Percentiles rank a stretch among this genome's conserved stretches.
Conservation (phyloP, 30 jellyfish, hydroid and myxozoan species). For the Turritopsis dohrnii region DNA sequence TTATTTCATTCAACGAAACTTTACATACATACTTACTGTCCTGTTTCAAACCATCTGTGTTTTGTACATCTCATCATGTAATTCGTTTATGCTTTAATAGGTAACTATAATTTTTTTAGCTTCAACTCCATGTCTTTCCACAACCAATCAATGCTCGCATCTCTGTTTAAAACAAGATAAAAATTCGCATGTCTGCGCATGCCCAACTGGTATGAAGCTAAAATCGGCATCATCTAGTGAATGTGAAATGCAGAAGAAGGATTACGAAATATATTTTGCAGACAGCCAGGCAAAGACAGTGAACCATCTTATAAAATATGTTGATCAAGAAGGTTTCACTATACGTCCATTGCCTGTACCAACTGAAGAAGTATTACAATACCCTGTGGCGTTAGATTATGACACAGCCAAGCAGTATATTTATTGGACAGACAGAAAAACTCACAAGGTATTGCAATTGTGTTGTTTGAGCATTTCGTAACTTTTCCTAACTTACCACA, state of each 20-base stretch:
- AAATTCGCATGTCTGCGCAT: constrained; percentile 42
- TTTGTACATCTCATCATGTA: too few species aligned
- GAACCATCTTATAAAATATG: constrained; percentile 28
- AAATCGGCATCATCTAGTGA: not conserved
- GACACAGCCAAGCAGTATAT: not conserved
- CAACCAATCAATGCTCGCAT: constrained; percentile 58
- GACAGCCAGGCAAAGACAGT: constrained; percentile 22
- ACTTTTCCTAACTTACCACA: not conserved
- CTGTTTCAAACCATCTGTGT: constrained; percentile 19
- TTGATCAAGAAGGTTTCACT: constrained; percentile 32
- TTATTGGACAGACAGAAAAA: constrained; percentile 28
- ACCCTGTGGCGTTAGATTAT: constrained; percentile 34
- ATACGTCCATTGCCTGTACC: constrained; percentile 13
- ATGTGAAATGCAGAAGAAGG: not conserved
- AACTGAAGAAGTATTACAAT: not conserved
- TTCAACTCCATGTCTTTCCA: constrained; percentile 40
- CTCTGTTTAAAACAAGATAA: constrained; percentile 41
- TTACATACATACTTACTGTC: too few species aligned
- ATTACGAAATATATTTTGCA: constrained; percentile 31
- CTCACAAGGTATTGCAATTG: not conserved
- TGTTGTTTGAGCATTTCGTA: not conserved
- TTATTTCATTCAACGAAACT: too few species aligned
- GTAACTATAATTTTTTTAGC: constrained; percentile 34
- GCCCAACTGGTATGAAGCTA: constrained; percentile 62
- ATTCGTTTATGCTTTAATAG: too few species aligned